Evolutionary conservation across 2,888 invertebrate genomes (phyloP), one percentile per base, ranked within the genome.

Genomic region (Urechis unicinctus): DNA sequence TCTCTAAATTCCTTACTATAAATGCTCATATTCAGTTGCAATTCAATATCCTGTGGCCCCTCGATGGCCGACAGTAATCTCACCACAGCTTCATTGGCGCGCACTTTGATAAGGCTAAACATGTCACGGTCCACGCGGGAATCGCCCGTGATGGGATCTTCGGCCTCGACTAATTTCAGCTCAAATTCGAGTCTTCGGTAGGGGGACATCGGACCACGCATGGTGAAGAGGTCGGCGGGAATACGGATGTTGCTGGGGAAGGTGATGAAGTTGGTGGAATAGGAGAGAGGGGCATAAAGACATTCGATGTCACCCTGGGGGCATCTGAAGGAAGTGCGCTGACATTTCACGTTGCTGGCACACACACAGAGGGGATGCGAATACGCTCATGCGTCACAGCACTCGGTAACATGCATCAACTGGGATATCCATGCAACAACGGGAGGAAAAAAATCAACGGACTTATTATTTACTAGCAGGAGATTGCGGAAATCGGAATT

Each of bases 231-330:
- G 53, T 89, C 88, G 59, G 79, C 70, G 1, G 81, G 67, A 26
- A 80, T 71, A 55, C 76, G 74, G 47, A 80, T 74, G 51, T 70
- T 69, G 25, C 71, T 70, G 0, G 91, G 89, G 69, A 97, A 86
- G 0, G 93, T 89, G 66, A 97, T 88, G 78, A 91, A 96, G 79
- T 95, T 93, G 81, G 88, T 93, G 31, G 91, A 91, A 74, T 89
- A 89, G 52, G 90, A 88, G 47, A 90, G 85, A 0, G 96, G 93
- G 68, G 85, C 85, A 47, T 84, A 84, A 52, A 86, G 82, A 68
- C 96, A 96, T 28, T 84, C 82, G 67, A 81, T 78, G 74, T 89
- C 88, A n/a, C 85, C 83, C 26, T 84, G 80, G 42, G 84, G 84
- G 71, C 94, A 95, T 47, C 83, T 82, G 28, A 84, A 83, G 53